Evolutionary conservation across 2,113 vertebrate genomes (phyloP).

Genomic region (Pedetes capensis): DNA sequence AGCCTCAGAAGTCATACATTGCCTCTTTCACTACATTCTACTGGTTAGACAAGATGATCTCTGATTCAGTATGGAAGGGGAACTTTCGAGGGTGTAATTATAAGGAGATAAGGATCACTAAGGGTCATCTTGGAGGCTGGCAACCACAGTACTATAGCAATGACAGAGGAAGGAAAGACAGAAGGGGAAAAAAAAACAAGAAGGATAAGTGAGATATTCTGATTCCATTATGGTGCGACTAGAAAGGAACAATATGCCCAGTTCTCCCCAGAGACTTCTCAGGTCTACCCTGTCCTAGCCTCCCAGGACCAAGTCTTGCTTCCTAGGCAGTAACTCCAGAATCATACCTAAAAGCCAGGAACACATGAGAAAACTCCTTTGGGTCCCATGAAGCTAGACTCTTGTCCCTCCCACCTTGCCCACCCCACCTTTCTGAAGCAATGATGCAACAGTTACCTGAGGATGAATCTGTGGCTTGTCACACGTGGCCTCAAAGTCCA

Average conservation of each 20-base stretch:
- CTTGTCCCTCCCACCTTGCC: constrained; percentile 65
- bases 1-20: background rate
- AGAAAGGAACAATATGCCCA: constrained; percentile 30
- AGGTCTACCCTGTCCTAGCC: constrained; percentile 5
- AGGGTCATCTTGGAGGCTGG: background rate
- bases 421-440: constrained; percentile 67
- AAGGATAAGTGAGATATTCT: constrained; percentile 19
- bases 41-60: background rate
- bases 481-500: constrained; percentile 91
- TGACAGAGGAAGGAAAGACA: background rate
- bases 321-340: constrained; percentile 23
- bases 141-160: background rate
- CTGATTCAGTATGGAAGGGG: background rate
- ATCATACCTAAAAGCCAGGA: constrained; percentile 16
- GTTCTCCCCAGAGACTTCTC: constrained; percentile 30
- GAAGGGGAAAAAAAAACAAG: background rate
- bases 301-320: background rate
- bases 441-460: constrained; percentile 85
- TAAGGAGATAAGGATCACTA: background rate
- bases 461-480: constrained; percentile 90
- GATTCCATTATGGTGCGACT: constrained; percentile 41
- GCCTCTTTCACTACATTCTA: background rate
- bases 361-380: constrained; percentile 22
- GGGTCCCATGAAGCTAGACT: constrained; percentile 31
- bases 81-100: background rate